Evolutionary conservation across 2,888 invertebrate species (phyloP).

Genomic region (Temnothorax rugatulus): DNA sequence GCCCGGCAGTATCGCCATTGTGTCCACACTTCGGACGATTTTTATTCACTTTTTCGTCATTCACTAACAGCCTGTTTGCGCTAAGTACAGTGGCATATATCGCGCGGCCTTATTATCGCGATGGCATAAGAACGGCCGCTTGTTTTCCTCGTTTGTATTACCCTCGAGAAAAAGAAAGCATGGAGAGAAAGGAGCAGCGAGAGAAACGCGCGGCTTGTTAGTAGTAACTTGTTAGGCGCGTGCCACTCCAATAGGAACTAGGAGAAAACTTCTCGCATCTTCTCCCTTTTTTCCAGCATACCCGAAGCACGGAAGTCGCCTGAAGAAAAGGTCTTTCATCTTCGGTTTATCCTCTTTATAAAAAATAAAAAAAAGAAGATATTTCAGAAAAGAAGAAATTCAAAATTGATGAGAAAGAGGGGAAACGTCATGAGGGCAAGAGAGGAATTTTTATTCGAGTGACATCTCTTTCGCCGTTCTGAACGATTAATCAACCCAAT

Average conservation of each 20-base stretch:
- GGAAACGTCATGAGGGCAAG: not conserved
- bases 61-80: slow-evolving; percentile 68
- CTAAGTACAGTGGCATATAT: slow-evolving; percentile 56
- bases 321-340: slow-evolving; percentile 51
- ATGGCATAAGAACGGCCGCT: slow-evolving; percentile 54
- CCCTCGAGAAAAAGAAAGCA: slow-evolving; percentile 40
- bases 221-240: slow-evolving; percentile 72
- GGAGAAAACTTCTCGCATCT: slow-evolving; percentile 64
- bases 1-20: not conserved
- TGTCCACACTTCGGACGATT: slow-evolving; percentile 14
- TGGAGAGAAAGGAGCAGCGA: slow-evolving; percentile 27
- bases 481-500: not conserved
- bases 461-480: slow-evolving; percentile 35
- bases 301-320: slow-evolving; percentile 52
- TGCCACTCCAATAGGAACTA: slow-evolving; percentile 71
- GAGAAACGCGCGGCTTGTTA: slow-evolving; percentile 72
- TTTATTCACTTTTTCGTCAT: slow-evolving; percentile 57
- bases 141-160: slow-evolving; percentile 58
- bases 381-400: slow-evolving; percentile 18
- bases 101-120: slow-evolving; percentile 72
- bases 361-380: not conserved
- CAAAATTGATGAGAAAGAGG: slow-evolving; percentile 9
- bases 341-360: not conserved
- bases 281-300: slow-evolving; percentile 52
- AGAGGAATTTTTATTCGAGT: slow-evolving; percentile 57